Evolutionary conservation across 2,797 vertebrate genomes (phyloP).

Genomic region (Crax fasciolata): DNA sequence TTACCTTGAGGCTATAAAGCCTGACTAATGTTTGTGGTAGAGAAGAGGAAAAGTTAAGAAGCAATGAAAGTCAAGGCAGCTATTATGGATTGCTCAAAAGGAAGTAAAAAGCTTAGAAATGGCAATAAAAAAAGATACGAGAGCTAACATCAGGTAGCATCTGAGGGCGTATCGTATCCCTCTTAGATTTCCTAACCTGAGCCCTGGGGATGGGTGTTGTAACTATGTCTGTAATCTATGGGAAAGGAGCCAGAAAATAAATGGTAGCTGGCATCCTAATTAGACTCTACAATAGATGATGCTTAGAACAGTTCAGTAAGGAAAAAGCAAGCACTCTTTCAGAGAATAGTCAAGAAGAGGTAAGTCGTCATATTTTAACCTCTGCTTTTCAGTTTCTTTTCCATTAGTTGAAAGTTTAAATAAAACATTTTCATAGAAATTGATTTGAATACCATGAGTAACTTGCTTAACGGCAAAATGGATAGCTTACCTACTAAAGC

Average conservation of each 20-base stretch:
- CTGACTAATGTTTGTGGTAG: constrained; percentile 8
- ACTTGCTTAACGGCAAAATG: background rate
- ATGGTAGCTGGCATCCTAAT: background rate
- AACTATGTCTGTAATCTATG: background rate
- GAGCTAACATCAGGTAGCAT: background rate
- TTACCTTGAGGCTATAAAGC: constrained; percentile 27
- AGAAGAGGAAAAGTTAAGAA: constrained; percentile 46
- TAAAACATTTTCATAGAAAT: background rate
- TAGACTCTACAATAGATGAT: background rate
- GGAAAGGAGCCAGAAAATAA: constrained; percentile 38
- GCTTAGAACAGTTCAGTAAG: background rate
- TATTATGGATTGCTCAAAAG: constrained; percentile 19
- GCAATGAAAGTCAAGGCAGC: constrained; percentile 37
- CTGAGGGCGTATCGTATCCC: background rate
- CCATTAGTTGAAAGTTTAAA: background rate
- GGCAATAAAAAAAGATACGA: background rate
- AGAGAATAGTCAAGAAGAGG: background rate
- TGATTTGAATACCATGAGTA: background rate
- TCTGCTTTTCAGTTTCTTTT: background rate
- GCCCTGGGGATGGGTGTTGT: background rate
- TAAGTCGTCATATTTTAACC: background rate
- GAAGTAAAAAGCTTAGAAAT: constrained; percentile 47
- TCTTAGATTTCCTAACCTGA: background rate
- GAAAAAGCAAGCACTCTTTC: background rate
- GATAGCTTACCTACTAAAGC: background rate